Evolutionary conservation across 2,888 invertebrate genomes (phyloP).

Genomic region (Andricus curvator): DNA sequence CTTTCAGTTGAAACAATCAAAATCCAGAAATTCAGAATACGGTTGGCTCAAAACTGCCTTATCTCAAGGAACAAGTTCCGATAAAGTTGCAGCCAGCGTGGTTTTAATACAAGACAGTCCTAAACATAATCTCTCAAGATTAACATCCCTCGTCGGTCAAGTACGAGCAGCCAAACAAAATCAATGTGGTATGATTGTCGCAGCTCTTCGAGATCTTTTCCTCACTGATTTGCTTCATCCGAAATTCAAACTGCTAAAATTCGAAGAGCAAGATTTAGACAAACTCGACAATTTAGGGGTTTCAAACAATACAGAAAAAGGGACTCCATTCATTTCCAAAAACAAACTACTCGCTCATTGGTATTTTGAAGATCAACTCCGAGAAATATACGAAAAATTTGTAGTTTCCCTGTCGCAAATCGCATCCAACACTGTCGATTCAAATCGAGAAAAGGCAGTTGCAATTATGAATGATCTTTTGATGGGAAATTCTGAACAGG

Average conservation of each 20-base stretch:
- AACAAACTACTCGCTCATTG: slow-evolving; percentile 87
- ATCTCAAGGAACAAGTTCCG: slow-evolving; percentile 89
- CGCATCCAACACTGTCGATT: slow-evolving; percentile 88
- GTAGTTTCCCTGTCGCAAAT: slow-evolving; percentile 86
- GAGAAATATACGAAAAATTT: slow-evolving; percentile 88
- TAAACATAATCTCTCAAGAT: slow-evolving; percentile 86
- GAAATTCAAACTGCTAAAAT: slow-evolving; percentile 83
- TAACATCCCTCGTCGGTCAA: slow-evolving; percentile 87
- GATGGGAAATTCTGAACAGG: slow-evolving; percentile 90
- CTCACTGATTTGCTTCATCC: slow-evolving; percentile 85
- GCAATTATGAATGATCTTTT: slow-evolving; percentile 87
- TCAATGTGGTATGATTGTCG: slow-evolving; percentile 85
- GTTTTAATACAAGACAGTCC: slow-evolving; percentile 91
- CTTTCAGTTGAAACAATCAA: slow-evolving; percentile 72
- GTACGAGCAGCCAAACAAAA: slow-evolving; percentile 89
- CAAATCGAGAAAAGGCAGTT: slow-evolving; percentile 90
- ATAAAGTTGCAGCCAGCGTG: slow-evolving; percentile 92
- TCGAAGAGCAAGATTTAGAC: slow-evolving; percentile 83
- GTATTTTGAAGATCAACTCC: slow-evolving; percentile 94
- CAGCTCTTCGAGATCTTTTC: slow-evolving; percentile 89
- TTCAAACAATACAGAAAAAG: slow-evolving; percentile 78
- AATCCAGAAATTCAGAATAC: slow-evolving; percentile 82
- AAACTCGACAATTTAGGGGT: slow-evolving; percentile 80
- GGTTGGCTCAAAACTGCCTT: slow-evolving; percentile 90
- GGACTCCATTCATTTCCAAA: slow-evolving; percentile 78